Base-by-base conservation (phyloP, 2,797 vertebrate species). In the Enteromius afrohamiltoni region DNA sequence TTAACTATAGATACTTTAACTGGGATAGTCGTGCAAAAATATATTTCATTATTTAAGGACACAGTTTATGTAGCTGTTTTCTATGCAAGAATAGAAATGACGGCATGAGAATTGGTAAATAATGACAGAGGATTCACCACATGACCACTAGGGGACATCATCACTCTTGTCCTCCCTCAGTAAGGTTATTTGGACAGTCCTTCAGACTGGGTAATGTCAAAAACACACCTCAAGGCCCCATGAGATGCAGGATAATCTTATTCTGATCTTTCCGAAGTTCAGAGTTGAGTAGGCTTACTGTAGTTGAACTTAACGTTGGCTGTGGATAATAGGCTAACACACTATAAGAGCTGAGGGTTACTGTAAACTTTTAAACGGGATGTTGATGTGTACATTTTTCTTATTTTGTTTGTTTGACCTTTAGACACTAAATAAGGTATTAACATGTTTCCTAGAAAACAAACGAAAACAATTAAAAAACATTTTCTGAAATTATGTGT, bases 261-360 rank as follows among this genome's bases (percentile, higher is more conserved):
- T 37, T 26, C n/a, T 60, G 49, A 76, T 58, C 40, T 77, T 37
- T 75, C 29, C 23, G 4, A 73, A 31, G 58, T 31, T 79, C 68
- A 64, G 16, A 45, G 51, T 23, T 80, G 51, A 62, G 67, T 6
- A 58, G 26, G 8, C 26, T 80, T 71, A 45, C 1, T 71, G 29
- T 45, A 51, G 23, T 60, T 42, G 40, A 40, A 80, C 6, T n/a
- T 4, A 19, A 6, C 17, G 47, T 34, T 79, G 49, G 45, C n/a
- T 40, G 34, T 79, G 67, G 49, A 58, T n/a, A 60, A 60, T 62
- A 60, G n/a, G 55, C 23, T 60, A 60, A 13, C 1, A 3, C 4
- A 26, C 11, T 13, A 5, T 60, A 62, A 53, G 51, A 53, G 51
- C 51, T 7, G 51, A 19, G 51, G 53, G 53, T 55, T 55, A 55